Evolutionary conservation across 2,113 vertebrate genomes (phyloP).

Genomic region (Oceanites oceanicus): DNA sequence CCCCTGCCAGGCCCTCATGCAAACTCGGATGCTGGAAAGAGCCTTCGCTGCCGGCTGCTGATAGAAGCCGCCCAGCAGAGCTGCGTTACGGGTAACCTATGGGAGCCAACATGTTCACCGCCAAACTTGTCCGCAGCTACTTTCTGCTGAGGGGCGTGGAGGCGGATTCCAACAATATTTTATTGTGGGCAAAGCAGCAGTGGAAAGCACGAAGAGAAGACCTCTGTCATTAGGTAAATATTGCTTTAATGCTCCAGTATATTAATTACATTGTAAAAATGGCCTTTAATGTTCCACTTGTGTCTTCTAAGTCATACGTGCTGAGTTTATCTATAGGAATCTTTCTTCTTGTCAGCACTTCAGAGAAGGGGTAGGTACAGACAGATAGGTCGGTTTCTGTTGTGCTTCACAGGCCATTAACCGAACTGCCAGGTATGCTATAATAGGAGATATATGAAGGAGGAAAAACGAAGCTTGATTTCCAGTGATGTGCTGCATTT

Average conservation of each 20-base stretch:
- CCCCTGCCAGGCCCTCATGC: constrained; percentile 6
- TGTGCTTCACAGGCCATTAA: background rate
- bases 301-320: background rate
- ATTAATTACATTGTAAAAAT: background rate
- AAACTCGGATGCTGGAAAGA: background rate
- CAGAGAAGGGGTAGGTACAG: background rate
- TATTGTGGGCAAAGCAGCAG: background rate
- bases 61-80: background rate
- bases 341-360: background rate
- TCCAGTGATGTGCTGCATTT: background rate
- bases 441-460: background rate
- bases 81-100: background rate
- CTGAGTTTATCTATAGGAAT: background rate
- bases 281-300: background rate
- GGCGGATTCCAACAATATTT: background rate
- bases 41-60: background rate
- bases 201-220: background rate
- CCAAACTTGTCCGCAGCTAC: background rate
- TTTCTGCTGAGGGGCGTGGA: background rate
- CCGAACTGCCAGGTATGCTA: background rate
- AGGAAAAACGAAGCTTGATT: background rate
- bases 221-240: background rate
- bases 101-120: background rate
- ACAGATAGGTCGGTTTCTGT: background rate
- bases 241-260: background rate